Conservation (phyloP, 2,888 invertebrate species). For the Amaurobius ferox region DNA sequence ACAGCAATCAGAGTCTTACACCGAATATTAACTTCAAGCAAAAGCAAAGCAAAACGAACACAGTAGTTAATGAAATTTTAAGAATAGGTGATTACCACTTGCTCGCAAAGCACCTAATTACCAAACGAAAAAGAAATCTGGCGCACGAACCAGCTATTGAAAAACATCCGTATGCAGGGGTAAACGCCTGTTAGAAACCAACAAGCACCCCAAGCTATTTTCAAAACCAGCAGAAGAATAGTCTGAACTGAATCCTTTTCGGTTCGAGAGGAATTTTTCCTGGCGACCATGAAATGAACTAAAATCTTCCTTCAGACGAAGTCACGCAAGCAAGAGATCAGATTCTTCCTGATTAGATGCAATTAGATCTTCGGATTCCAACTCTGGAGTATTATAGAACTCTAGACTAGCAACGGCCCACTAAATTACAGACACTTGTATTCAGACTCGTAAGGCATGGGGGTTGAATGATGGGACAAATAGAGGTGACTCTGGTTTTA, state of each 20-base stretch:
- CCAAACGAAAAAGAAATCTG: conserved; percentile 32
- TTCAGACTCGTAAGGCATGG: conserved; percentile 18
- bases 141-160: conserved; percentile 16
- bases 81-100: conserved; percentile 58
- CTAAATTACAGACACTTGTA: conserved; percentile 61
- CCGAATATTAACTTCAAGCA: conserved; percentile 29
- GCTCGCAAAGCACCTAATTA: conserved; percentile 59
- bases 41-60: conserved; percentile 44
- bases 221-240: conserved; percentile 32
- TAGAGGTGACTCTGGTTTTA: conserved; percentile 45
- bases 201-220: conserved; percentile 54
- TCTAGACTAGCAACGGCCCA: conserved; percentile 39
- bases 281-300: conserved; percentile 31
- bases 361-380: conserved; percentile 52
- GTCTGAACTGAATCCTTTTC: conserved; percentile 32
- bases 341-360: conserved; percentile 68
- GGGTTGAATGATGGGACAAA: conserved; percentile 44
- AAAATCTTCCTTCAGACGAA: not conserved
- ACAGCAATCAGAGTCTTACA: conserved; percentile 42
- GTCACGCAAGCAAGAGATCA: conserved; percentile 70
- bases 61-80: conserved; percentile 65
- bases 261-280: conserved; percentile 32
- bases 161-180: conserved; percentile 51
- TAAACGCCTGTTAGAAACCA: conserved; percentile 18
- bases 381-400: conserved; percentile 24